These are phyloP conservation scores for Heterodera filipjevi DNA, from an alignment of 2,888 invertebrate species.

Conservation along the genomic window DNA sequence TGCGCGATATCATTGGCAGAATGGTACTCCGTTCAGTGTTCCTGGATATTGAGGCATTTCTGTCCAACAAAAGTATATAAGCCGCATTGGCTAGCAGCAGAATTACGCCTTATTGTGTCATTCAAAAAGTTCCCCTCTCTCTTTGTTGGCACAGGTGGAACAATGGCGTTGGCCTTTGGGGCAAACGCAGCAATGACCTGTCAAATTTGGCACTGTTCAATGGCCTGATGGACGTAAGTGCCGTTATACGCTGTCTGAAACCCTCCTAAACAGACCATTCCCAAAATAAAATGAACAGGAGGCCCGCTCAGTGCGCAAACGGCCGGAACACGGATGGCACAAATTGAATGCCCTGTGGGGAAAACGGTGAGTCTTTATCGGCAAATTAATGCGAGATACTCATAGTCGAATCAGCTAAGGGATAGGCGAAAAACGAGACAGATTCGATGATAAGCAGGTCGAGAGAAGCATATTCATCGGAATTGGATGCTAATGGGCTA, in stretches of 20 bases:
- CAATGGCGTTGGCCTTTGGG: slow-evolving; percentile 45
- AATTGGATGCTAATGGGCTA: too few species aligned
- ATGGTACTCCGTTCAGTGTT: too few species aligned
- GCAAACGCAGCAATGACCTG: slow-evolving; percentile 33
- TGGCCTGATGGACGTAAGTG: not conserved
- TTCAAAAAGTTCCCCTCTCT: not conserved
- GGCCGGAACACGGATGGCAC: slow-evolving; percentile 38
- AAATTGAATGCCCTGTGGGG: slow-evolving; percentile 41
- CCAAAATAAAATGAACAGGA: slow-evolving; percentile 8
- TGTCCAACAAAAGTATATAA: too few species aligned
- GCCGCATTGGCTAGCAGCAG: too few species aligned
- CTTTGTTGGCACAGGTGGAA: slow-evolving; percentile 34
- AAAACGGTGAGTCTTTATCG: slow-evolving; percentile 31
- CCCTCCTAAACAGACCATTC: too few species aligned
- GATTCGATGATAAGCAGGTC: too few species aligned
- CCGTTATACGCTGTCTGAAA: not conserved
- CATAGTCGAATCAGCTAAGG: too few species aligned
- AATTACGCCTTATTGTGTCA: not conserved
- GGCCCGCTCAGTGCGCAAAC: slow-evolving; percentile 32
- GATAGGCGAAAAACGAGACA: too few species aligned
- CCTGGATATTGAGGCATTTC: too few species aligned
- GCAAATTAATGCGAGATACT: too few species aligned
- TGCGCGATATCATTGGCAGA: too few species aligned
- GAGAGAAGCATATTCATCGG: too few species aligned
- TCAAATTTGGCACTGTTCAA: not conserved